Conservation (phyloP, 1,140 invertebrate genomes). For the Brachionus rubens region DNA sequence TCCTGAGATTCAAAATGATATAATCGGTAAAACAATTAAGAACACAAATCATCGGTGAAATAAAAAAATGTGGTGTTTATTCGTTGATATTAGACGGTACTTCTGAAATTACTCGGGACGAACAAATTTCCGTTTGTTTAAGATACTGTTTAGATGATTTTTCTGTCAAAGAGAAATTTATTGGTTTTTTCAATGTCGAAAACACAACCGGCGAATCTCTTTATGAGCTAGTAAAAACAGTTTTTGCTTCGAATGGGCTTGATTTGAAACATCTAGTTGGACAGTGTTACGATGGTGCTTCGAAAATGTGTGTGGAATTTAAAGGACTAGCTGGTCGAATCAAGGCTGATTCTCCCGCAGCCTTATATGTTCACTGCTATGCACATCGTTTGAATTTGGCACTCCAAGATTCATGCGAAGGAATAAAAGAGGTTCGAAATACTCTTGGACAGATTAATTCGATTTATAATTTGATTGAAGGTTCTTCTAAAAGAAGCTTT, state of each 20-base stretch:
- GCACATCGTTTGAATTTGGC: conserved; percentile 15
- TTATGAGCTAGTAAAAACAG: neutral
- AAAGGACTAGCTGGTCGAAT: neutral
- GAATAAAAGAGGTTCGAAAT: neutral
- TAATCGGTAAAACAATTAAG: neutral
- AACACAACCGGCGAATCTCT: neutral
- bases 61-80: neutral
- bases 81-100: conserved; percentile 18
- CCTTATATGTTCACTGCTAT: conserved; percentile 31
- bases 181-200: neutral
- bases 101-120: neutral
- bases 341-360: neutral
- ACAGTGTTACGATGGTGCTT: conserved; percentile 20
- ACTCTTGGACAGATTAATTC: neutral
- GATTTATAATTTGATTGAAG: conserved; percentile 36
- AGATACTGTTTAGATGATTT: neutral
- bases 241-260: neutral
- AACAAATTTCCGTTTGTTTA: conserved; percentile 14
- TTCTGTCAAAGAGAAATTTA: conserved; percentile 6
- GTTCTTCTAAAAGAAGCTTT: neutral
- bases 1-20: conserved; percentile 7
- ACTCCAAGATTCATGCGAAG: neutral
- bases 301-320: neutral
- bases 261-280: neutral
- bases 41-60: neutral